These are phyloP conservation scores for Torymus auratus DNA, from an alignment of 2,888 invertebrate species.

Conservation along the genomic window DNA sequence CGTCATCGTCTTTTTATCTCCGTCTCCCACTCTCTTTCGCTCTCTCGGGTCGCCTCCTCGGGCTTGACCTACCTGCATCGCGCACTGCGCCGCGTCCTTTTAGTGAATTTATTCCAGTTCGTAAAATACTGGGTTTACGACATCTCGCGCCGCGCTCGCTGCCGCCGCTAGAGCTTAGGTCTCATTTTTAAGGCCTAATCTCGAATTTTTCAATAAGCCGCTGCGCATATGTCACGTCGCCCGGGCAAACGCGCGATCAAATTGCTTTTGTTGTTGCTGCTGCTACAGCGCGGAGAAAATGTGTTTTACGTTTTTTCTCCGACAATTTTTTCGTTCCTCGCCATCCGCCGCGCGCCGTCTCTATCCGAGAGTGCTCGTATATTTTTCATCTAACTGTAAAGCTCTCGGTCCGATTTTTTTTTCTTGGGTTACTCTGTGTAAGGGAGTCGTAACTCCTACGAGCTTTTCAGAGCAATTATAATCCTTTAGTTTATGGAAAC, in stretches of 20 bases:
- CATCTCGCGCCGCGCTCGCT: conserved; percentile 38
- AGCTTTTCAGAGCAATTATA: not conserved
- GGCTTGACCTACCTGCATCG: conserved; percentile 61
- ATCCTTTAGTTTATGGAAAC: too few species aligned
- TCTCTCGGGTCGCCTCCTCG: conserved; percentile 60
- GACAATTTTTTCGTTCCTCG: conserved; percentile 13
- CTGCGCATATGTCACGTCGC: conserved; percentile 45
- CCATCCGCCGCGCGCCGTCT: not conserved
- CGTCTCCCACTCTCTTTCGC: conserved; percentile 14
- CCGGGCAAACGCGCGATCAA: not conserved
- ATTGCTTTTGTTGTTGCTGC: conserved; percentile 18
- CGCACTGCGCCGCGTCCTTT: conserved; percentile 52
- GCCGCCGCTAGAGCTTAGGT: conserved; percentile 49
- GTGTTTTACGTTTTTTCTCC: conserved; percentile 34
- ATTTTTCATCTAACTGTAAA: conserved; percentile 39
- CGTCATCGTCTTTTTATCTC: conserved; percentile 26
- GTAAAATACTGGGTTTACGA: conserved; percentile 70
- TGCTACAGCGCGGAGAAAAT: conserved; percentile 8
- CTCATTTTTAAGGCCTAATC: conserved; percentile 61
- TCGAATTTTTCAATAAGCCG: conserved; percentile 58
- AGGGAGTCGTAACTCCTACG: not conserved
- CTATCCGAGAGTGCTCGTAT: conserved; percentile 23
- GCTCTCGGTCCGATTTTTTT: conserved; percentile 2
- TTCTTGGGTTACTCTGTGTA: too few species aligned
- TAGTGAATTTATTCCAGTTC: conserved; percentile 64